Evolutionary conservation across 1,140 invertebrate genomes (phyloP).

Genomic region (Drosophila saltans): DNA sequence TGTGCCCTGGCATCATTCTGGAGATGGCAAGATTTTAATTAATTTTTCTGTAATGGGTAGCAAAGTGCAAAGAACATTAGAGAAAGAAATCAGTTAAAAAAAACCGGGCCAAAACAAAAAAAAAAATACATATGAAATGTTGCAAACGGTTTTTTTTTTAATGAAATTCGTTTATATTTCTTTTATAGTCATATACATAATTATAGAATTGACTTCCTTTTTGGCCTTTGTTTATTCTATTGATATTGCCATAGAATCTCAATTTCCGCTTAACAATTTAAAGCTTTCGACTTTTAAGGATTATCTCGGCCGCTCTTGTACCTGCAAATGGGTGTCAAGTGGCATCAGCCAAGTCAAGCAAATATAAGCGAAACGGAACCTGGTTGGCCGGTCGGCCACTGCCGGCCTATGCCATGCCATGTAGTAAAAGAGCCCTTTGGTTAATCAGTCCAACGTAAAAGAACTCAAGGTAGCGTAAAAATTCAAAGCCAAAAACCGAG

Average conservation of each 20-base stretch:
- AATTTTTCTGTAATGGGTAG: conserved; percentile 49
- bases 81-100: neutral
- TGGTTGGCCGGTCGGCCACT: neutral
- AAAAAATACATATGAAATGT: too few relatives aligned
- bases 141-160: neutral
- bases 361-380: conserved; percentile 2
- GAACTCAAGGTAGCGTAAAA: conserved; percentile 37
- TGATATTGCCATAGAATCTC: neutral
- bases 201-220: neutral
- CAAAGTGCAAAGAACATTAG: conserved; percentile 58
- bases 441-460: conserved; percentile 29
- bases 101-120: neutral
- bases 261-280: conserved; percentile 19
- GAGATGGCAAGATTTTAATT: conserved; percentile 65
- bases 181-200: neutral
- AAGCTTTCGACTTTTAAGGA: conserved; percentile 14
- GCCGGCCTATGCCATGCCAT: neutral
- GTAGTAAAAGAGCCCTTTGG: conserved; percentile 2
- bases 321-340: conserved; percentile 49
- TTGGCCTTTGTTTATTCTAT: too few relatives aligned
- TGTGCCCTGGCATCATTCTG: conserved; percentile 44
- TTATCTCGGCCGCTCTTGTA: conserved; percentile 3
- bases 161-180: neutral
- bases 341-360: conserved; percentile 51
- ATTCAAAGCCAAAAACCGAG: conserved; percentile 30